Evolutionary conservation across 2,888 invertebrate genomes (phyloP).

Genomic region (Diploptera punctata): DNA sequence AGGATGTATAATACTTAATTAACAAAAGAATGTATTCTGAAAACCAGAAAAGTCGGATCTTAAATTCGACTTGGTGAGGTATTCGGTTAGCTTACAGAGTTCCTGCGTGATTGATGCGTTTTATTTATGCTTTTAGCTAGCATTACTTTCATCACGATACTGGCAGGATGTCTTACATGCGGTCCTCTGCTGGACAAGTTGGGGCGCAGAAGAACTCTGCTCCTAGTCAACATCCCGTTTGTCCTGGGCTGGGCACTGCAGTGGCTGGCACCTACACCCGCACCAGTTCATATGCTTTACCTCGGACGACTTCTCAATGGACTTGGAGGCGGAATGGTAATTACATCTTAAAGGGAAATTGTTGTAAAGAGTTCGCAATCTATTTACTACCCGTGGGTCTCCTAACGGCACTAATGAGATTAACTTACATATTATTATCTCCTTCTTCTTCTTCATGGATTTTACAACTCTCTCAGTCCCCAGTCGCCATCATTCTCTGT

Average conservation of each 20-base stretch:
- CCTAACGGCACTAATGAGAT: no score
- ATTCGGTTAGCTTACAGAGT: no score
- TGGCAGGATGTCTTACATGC: constrained; percentile 60
- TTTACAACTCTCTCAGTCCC: no score
- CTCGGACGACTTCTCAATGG: constrained; percentile 1
- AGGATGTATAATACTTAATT: no score
- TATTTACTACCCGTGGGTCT: no score
- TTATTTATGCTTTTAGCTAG: constrained; percentile 55
- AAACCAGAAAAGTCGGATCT: no score
- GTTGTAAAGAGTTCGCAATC: no score
- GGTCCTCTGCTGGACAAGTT: constrained; percentile 60
- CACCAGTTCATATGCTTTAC: neutral
- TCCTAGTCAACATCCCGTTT: constrained; percentile 57
- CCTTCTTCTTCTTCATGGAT: no score
- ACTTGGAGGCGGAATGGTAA: constrained; percentile 17
- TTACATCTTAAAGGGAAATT: no score
- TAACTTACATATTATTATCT: no score
- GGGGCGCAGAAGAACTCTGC: constrained; percentile 58
- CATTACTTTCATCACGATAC: constrained; percentile 60
- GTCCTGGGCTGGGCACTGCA: constrained; percentile 61
- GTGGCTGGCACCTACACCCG: constrained; percentile 45
- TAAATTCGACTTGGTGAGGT: neutral
- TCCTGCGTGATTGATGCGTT: neutral
- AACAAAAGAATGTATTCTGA: no score
- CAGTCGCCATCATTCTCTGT: no score